phyloP scores from a whole-genome alignment of 2,113 vertebrate genomes.

The Bucco capensis region DNA sequence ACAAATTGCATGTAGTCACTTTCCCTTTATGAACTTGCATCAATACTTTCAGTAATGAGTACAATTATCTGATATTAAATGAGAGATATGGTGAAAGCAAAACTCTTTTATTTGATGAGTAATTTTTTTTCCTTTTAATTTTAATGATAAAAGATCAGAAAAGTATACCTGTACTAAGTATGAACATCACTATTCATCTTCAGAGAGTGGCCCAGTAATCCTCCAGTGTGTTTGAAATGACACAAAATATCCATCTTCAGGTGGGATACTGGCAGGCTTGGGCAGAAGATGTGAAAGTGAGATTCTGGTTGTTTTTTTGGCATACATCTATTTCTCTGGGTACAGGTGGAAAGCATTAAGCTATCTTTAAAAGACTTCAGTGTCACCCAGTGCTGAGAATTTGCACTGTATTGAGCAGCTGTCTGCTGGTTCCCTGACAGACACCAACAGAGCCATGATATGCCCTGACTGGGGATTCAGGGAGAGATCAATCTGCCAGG shows the following conservation, averaged over 20 bases:
- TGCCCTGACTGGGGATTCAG: rapidly evolving
- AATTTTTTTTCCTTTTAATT: neutral
- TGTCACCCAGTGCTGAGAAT: neutral
- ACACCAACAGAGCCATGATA: rapidly evolving
- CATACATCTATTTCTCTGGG: rapidly evolving
- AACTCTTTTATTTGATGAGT: neutral
- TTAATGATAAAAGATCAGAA: neutral
- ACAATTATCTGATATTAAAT: neutral
- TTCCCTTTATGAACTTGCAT: neutral
- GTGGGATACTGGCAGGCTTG: neutral
- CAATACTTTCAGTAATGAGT: neutral
- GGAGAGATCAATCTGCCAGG: neutral
- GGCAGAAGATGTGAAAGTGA: neutral
- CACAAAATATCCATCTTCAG: neutral
- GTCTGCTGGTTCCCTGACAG: neutral
- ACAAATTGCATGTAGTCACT: neutral
- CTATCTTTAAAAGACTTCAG: neutral
- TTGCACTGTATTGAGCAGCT: neutral
- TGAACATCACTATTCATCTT: neutral
- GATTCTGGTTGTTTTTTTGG: neutral
- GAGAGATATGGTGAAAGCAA: neutral
- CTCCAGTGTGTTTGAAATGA: neutral
- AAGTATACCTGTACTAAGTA: neutral
- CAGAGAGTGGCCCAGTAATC: neutral
- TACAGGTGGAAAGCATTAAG: neutral